These are phyloP conservation scores for Brachyptera putata DNA, from an alignment of 2,888 invertebrate genomes.

Conservation along the genomic window DNA sequence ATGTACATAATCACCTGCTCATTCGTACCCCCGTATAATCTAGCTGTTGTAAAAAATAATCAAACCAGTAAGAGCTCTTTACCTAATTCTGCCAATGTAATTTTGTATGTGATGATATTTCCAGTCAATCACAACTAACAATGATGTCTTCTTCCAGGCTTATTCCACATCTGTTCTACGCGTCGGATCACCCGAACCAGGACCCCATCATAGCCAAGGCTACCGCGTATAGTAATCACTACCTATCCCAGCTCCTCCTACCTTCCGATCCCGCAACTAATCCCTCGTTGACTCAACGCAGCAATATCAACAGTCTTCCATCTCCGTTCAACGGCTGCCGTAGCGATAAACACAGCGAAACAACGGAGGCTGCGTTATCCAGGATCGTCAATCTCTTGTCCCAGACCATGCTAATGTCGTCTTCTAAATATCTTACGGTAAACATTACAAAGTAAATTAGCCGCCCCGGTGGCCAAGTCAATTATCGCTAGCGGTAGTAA, in stretches of 20 bases:
- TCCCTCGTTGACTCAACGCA: slow-evolving; percentile 11
- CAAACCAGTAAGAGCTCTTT: background rate
- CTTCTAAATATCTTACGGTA: slow-evolving; percentile 64
- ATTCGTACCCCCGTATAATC: no score
- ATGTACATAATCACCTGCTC: no score
- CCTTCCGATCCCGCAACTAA: background rate
- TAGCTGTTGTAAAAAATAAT: no score
- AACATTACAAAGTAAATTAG: no score
- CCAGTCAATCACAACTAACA: no score
- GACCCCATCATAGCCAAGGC: slow-evolving; percentile 53
- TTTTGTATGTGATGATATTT: background rate
- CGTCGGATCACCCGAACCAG: slow-evolving; percentile 49
- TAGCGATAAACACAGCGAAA: slow-evolving; percentile 37
- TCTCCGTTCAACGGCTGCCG: slow-evolving; percentile 46
- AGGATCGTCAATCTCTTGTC: slow-evolving; percentile 52
- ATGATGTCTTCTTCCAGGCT: slow-evolving; percentile 37
- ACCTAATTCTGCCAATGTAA: background rate
- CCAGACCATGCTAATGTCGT: slow-evolving; percentile 54
- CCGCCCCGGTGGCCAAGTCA: no score
- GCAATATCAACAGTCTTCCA: slow-evolving; percentile 48
- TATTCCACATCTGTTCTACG: slow-evolving; percentile 47
- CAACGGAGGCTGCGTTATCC: slow-evolving; percentile 53
- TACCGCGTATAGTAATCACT: slow-evolving; percentile 42
- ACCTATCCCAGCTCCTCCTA: slow-evolving; percentile 42
- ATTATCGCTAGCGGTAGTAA: no score